Base-by-base conservation (phyloP, 2,113 vertebrate species). In the Poicephalus gulielmi region DNA sequence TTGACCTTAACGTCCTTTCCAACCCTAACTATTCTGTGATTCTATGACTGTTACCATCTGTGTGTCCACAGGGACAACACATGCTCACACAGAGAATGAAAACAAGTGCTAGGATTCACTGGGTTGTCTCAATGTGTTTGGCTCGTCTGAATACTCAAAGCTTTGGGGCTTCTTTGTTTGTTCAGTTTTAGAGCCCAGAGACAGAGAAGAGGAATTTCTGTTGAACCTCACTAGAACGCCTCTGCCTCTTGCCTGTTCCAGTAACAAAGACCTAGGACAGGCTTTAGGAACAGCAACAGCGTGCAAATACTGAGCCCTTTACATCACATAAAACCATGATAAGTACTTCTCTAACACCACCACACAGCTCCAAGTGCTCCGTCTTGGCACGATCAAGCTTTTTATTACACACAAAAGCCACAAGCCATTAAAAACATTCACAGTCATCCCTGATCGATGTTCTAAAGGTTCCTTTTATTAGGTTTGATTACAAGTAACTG, bases 51-150 rank as follows among this genome's bases (percentile, higher is more conserved):
- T 13, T 4, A 53, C 24, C 20, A 31, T 20, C 60, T 25, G 4
- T 0, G 2, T 20, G 13, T 35, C 66, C 2, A 0, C 2, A 31
- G 0, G 0, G 28, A n/a, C 10, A 62, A 52, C 0, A 1, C 13
- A 16, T 4, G 8, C 27, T 43, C 8, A 1, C 35, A 57, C 2
- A 28, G 14, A 88, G 67, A 77, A 90, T 13, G 13, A 41, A 25
- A 68, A 35, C 15, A 68, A 83, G 60, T 47, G 60, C 35, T 13
- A 43, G 35, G 35, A 78, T 39, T 67, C 60, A n/a, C 10, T 31
- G 17, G 5, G 49, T 67, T 63, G n/a, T 39, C 27, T 49, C 23
- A 83, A 66, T 31, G 52, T 15, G 20, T 28, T 62, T 25, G 41
- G 3, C 30, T 82, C 67, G 43, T 55, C 41, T 14, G 3, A 80